A percentile compares a stretch with the other conserved stretches of the same genome.
phyloP scores from a whole-genome alignment of 1,140 invertebrate species.

The Zophobas morio region DNA sequence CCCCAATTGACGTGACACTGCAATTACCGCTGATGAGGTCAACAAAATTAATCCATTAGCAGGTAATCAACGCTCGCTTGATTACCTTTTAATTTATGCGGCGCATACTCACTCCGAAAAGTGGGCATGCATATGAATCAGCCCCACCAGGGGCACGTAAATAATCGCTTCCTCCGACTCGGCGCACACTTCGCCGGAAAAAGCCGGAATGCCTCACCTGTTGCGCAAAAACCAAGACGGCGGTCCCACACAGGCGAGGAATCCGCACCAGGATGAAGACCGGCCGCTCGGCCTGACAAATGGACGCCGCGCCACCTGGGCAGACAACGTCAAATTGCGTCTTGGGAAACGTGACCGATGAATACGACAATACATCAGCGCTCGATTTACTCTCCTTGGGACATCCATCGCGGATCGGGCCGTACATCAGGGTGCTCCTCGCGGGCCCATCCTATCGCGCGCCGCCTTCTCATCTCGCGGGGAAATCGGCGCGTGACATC shows the following conservation, averaged over 20 bases:
- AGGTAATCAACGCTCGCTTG: constrained; percentile 38
- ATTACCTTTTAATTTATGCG: constrained; percentile 41
- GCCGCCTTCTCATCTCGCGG: constrained; percentile 11
- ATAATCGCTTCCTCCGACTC: constrained; percentile 28
- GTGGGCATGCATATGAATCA: constrained; percentile 12
- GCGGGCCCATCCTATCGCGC: not conserved
- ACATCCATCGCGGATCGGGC: not conserved
- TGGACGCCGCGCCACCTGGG: constrained; percentile 2
- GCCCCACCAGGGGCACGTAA: not conserved
- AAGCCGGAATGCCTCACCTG: constrained; percentile 29
- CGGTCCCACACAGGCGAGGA: constrained; percentile 18
- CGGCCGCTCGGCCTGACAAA: constrained; percentile 13
- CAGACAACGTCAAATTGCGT: not conserved
- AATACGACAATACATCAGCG: constrained; percentile 1
- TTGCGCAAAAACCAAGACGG: constrained; percentile 40
- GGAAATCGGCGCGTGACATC: constrained; percentile 16
- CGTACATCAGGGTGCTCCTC: not conserved
- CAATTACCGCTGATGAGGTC: constrained; percentile 37
- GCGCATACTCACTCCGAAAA: constrained; percentile 8
- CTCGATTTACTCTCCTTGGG: not conserved
- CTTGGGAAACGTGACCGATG: constrained; percentile 4
- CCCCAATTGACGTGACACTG: constrained; percentile 25
- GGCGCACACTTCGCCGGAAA: not conserved
- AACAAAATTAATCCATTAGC: constrained; percentile 42
- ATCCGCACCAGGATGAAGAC: constrained; percentile 3